phyloP scores from a whole-genome alignment of 1,140 invertebrate genomes.

The Caerostris darwini region DNA sequence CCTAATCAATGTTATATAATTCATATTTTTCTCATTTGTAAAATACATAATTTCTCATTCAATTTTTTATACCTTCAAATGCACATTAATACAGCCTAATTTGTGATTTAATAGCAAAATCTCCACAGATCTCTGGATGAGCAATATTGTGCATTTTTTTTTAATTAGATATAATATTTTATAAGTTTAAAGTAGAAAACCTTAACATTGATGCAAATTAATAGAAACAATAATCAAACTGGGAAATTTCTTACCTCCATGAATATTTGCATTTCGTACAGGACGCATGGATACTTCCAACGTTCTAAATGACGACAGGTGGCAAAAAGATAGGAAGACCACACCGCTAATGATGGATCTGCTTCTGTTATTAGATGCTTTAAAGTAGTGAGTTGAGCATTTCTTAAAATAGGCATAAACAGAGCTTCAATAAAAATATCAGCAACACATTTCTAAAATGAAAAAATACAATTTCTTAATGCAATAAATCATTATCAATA shows the following conservation, averaged over 20 bases:
- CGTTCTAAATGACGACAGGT: conserved; percentile 82
- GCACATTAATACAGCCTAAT: too few species aligned
- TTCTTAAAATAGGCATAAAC: conserved; percentile 81
- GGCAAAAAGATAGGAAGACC: conserved; percentile 81
- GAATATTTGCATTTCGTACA: conserved; percentile 80
- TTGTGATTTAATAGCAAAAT: too few species aligned
- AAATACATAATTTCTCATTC: too few species aligned
- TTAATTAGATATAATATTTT: neutral
- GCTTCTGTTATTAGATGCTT: conserved; percentile 81
- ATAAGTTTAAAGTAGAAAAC: too few species aligned
- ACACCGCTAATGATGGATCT: conserved; percentile 81
- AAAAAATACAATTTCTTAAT: neutral
- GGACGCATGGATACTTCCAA: conserved; percentile 80
- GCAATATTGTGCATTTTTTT: neutral
- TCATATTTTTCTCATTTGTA: too few species aligned
- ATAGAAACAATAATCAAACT: neutral
- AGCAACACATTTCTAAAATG: conserved; percentile 78
- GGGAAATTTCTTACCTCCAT: conserved; percentile 78
- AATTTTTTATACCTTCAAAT: too few species aligned
- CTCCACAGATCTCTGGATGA: neutral
- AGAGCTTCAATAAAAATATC: conserved; percentile 82
- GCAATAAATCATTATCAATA: too few species aligned
- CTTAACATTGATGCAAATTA: neutral
- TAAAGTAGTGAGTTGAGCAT: conserved; percentile 81
- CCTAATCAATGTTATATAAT: too few species aligned